Evolutionary conservation across 2,797 vertebrate species (phyloP).

Genomic region (Lycodopsis pacificus): DNA sequence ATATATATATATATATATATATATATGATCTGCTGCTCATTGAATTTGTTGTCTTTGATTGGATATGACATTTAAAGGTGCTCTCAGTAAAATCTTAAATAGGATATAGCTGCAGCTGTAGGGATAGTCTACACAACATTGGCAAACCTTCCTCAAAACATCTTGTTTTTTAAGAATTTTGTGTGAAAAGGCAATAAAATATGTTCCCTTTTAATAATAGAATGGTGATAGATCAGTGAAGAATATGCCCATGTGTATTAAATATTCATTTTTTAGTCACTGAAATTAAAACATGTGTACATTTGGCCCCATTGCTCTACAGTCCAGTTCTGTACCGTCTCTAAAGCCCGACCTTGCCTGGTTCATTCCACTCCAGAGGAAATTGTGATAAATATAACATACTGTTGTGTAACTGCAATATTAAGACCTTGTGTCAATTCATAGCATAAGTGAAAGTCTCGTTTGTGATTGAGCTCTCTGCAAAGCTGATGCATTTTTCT

Average conservation of each 20-base stretch:
- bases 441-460: constrained; percentile 34
- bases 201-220: neutral
- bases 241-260: neutral
- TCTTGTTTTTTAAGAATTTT: neutral
- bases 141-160: neutral
- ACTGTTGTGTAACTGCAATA: constrained; percentile 23
- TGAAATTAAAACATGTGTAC: constrained; percentile 4
- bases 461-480: constrained; percentile 34
- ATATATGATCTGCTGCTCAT: neutral
- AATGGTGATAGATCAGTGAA: neutral
- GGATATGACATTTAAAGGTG: neutral
- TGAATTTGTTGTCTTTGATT: constrained; percentile 1
- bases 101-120: neutral
- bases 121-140: neutral
- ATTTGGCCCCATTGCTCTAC: neutral
- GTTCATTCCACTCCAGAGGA: constrained; percentile 9
- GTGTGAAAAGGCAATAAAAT: neutral
- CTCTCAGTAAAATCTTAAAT: neutral
- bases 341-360: neutral
- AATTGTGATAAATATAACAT: neutral
- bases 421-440: neutral
- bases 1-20: neutral
- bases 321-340: neutral
- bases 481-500: constrained; percentile 40
- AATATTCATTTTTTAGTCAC: constrained; percentile 5